Evolutionary conservation across 2,797 vertebrate genomes (phyloP), one percentile per base, ranked within the genome.

Genomic region (Sebastes iracundus): DNA sequence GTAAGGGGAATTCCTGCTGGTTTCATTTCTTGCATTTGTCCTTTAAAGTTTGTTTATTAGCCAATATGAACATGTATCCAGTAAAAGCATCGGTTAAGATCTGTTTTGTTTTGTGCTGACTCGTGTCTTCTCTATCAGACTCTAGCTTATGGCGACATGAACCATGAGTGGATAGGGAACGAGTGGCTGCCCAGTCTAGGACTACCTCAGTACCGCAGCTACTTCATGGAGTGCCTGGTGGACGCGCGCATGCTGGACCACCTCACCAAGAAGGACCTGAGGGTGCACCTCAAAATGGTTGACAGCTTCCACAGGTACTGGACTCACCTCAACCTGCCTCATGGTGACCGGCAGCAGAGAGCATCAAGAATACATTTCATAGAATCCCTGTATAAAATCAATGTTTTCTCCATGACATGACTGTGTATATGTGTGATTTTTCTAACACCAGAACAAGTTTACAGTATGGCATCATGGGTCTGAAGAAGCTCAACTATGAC

Each of bases 201-300:
- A 63, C 96, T 99, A 95, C 98, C 98, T 94, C 98, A 99, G 82
- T 99, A 99, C 94, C 96, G 98, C 96, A 98, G 97, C 93, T 99
- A 99, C 92, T 99, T 99, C 87, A 99, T 99, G 98, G 98, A 99
- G 94, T 99, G 98, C 94, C 96, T 99, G 93, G 98, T 99, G 77
- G 98, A 99, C 46, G 98, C 98, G 0, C 97, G 98, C 91, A 99
- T 99, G 98, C 95, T 99, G 88, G 98, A 99, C 93, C 98, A 99
- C 81, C 96, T 99, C 83, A 99, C 98, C 79, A 99, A 99, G 95
- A 99, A 99, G 94, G 98, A 99, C 92, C 97, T 99, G 80, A 96
- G 98, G 71, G 98, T 99, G 87, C 98, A 99, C 90, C 97, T 99
- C 77, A 99, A 99, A 94, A 99, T 99, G 98, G 98, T 99, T 93